Base-by-base conservation (phyloP, 2,113 vertebrate genomes). In the Perca fluviatilis region DNA sequence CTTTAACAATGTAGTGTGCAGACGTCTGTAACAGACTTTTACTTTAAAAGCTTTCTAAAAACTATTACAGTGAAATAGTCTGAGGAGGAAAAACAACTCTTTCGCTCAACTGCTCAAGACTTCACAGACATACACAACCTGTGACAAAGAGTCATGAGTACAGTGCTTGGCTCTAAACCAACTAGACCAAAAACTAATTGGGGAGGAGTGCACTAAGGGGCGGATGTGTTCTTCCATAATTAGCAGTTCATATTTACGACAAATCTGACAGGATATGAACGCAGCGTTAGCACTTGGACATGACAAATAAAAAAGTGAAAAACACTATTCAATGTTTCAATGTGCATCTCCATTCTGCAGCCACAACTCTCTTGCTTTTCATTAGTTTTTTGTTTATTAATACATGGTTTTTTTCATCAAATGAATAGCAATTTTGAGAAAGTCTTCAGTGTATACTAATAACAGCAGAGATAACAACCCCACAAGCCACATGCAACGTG, bases 401-500 rank as follows among this genome's bases (percentile, higher is more conserved):
- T 77, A 49, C 5, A 25, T 54, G 30, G 5, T 33, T 13, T 49
- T 40, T 61, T 63, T 21, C 25, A 36, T 56, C 47, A 70, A 85
- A 85, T 82, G 40, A 82, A 82, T 58, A 63, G 53, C 49, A 1
- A 50, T 51, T 71, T 43, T 23, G 30, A 75, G 16, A 30, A 69
- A 69, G 68, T 27, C 63, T 54, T 54, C 23, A 0, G 61, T 51
- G 50, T 30, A 57, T 27, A 21, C 25, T 62, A 74, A 43, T 21
- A 30, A 23, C 66, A 40, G 74, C 70, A n/a, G 5, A n/a, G 66
- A 79, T n/a, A 63, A 64, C 54, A 79, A 25, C 51, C 36, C 66
- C 12, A 53, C 9, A 3, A 82, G 76, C 78, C 40, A 71, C 51
- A 87, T 19, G 21, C 47, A 64, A 70, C 71, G 56, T 60, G 49